Base-by-base conservation (phyloP, 2,113 vertebrate genomes). In the Alethe diademata region DNA sequence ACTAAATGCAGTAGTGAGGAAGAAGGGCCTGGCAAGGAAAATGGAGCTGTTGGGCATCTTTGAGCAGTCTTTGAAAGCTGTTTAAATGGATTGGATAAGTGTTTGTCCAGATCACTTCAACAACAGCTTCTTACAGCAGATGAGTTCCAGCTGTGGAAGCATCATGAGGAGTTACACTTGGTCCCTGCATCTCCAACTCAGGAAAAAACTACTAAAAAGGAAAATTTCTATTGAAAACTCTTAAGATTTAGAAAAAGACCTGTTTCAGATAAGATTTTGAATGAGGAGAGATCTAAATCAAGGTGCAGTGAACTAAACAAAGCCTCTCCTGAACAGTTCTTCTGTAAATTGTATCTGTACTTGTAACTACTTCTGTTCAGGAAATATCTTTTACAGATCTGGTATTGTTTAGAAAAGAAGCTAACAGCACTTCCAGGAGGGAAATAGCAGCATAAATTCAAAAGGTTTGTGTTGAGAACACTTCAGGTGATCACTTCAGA, bases 141-240 rank as follows among this genome's bases (percentile, higher is more conserved):
- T 80, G 86, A 74, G 19, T 78, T 94, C 79, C 82, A 88, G 69
- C 82, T 95, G 90, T 86, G 75, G 86, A 86, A 88, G 82, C 11
- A 6, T 62, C 48, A 14, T 11, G 36, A 78, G 23, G 56, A 90
- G 60, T 40, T 90, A 35, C 4, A 19, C 47, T 90, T 83, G 65
- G 88, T 90, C 56, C 67, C 74, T 88, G 51, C 43, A 80, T 31
- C 56, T 91, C 43, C 33, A 81, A 25, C 51, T 73, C 65, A 54
- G 38, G 38, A 50, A 78, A 54, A 86, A 28, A 6, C 24, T 47
- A 12, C 35, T 74, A 53, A 62, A 33, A 92, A 58, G 57, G 25
- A 48, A 74, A 74, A 57, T 38, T 74, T 73, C 57, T 61, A 19
- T 79, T 58, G 85, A 88, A 88, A 73, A 50, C 64, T 36, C 48